phyloP scores from a whole-genome alignment of 92 coral and sea anemone genomes.

The Heliopora coerulea region DNA sequence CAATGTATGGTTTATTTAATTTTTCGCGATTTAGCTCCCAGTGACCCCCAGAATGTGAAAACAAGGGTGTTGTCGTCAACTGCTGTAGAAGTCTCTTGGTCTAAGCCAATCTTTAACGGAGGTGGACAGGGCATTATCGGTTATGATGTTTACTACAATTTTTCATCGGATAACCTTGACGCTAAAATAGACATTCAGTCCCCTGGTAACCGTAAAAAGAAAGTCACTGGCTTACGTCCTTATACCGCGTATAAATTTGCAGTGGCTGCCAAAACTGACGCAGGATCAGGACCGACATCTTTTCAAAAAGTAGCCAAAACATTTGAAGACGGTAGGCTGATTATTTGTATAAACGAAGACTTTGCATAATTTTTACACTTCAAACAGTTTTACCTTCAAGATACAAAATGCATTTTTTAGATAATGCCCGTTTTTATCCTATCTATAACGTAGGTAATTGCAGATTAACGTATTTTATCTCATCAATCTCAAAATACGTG shows the following conservation, averaged over 20 bases:
- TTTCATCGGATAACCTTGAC: conserved; percentile 61
- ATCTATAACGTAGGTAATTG: no score
- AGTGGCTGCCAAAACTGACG: conserved; percentile 81
- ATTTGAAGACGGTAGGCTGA: conserved; percentile 67
- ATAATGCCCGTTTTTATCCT: no score
- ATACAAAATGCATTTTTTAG: no score
- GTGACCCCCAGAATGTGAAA: conserved; percentile 67
- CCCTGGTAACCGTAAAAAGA: conserved; percentile 42
- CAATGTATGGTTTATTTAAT: no score
- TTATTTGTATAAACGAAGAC: no score
- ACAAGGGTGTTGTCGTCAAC: conserved; percentile 67
- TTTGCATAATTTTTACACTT: no score
- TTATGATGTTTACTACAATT: conserved; percentile 83
- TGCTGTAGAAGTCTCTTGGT: conserved; percentile 71
- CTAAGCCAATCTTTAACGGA: conserved; percentile 68
- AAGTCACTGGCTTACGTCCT: conserved; percentile 68
- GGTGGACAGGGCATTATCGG: conserved; percentile 72
- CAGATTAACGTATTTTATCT: no score
- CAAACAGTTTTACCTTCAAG: no score
- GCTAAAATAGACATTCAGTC: conserved; percentile 42
- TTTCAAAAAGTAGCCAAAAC: conserved; percentile 72
- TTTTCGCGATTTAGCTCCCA: conserved; percentile 86
- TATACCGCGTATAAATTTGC: conserved; percentile 74
- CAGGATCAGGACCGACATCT: conserved; percentile 78
- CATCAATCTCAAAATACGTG: no score